Evolutionary conservation across 2,888 invertebrate genomes (phyloP).

Genomic region (Nebria salina): DNA sequence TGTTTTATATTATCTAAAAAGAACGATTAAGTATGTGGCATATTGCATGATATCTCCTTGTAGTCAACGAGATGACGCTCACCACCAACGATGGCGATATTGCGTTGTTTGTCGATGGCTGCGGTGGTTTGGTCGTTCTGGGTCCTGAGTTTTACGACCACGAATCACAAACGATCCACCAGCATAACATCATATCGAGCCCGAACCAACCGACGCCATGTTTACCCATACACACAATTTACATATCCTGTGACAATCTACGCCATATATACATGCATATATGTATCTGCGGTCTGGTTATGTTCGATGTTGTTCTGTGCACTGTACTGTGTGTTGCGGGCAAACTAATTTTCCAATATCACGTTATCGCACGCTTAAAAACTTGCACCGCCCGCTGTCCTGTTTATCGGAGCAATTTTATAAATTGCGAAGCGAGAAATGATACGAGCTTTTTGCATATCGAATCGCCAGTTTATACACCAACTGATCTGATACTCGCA

Average conservation of each 20-base stretch:
- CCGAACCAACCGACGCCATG: background rate
- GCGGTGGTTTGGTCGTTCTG: background rate
- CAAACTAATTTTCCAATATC: conserved; percentile 47
- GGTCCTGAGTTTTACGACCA: conserved; percentile 14
- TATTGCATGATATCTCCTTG: background rate
- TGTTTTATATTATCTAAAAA: no score
- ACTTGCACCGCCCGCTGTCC: conserved; percentile 27
- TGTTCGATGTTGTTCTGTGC: background rate
- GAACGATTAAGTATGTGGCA: background rate
- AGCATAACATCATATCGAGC: background rate
- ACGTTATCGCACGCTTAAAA: conserved; percentile 37
- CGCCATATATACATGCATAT: background rate
- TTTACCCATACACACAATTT: conserved; percentile 19
- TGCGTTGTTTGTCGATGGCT: conserved; percentile 16
- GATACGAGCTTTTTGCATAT: conserved; percentile 24
- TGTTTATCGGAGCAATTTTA: conserved; percentile 44
- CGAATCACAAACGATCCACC: background rate
- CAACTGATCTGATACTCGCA: background rate
- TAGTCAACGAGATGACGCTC: background rate
- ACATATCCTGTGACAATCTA: conserved; percentile 20
- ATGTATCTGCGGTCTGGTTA: background rate
- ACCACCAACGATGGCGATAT: conserved; percentile 4
- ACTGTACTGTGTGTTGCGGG: background rate
- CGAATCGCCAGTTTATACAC: conserved; percentile 7
- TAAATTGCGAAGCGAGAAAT: conserved; percentile 44